Conservation (phyloP, 2,888 invertebrate genomes). For the Aelia acuminata region DNA sequence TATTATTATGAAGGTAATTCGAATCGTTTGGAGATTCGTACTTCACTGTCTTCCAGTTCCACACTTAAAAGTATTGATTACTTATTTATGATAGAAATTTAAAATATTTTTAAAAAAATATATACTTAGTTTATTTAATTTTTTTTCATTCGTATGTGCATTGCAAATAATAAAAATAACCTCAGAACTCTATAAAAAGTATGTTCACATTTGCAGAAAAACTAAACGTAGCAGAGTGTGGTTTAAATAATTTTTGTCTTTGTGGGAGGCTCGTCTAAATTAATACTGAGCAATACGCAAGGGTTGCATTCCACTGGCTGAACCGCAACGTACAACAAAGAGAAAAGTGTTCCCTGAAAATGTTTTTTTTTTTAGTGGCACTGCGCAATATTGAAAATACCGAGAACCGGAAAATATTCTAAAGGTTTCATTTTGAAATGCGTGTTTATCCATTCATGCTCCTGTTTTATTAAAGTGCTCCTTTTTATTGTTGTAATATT, state of each 20-base stretch:
- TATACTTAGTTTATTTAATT: too few relatives aligned
- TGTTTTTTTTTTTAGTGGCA: neutral
- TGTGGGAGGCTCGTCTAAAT: neutral
- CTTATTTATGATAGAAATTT: too few relatives aligned
- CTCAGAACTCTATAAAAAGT: neutral
- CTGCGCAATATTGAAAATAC: neutral
- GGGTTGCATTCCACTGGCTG: neutral
- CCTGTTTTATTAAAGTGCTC: too few relatives aligned
- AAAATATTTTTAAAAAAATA: too few relatives aligned
- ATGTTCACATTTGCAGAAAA: neutral
- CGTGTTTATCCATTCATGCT: neutral
- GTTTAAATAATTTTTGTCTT: neutral
- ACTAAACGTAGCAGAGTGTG: neutral
- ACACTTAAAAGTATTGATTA: too few relatives aligned
- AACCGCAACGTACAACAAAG: slow-evolving; percentile 8
- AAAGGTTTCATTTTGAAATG: neutral
- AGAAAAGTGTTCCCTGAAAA: neutral
- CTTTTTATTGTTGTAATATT: too few relatives aligned
- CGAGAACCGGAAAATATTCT: neutral
- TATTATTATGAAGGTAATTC: too few relatives aligned
- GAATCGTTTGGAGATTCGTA: too few relatives aligned
- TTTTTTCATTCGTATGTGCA: too few relatives aligned
- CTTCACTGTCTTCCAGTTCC: too few relatives aligned
- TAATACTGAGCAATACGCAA: neutral
- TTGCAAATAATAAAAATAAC: too few relatives aligned